A percentile compares a stretch with the other conserved stretches of the same genome.
Conservation (phyloP, 2,113 vertebrate species). For the Lonchura striata region DNA sequence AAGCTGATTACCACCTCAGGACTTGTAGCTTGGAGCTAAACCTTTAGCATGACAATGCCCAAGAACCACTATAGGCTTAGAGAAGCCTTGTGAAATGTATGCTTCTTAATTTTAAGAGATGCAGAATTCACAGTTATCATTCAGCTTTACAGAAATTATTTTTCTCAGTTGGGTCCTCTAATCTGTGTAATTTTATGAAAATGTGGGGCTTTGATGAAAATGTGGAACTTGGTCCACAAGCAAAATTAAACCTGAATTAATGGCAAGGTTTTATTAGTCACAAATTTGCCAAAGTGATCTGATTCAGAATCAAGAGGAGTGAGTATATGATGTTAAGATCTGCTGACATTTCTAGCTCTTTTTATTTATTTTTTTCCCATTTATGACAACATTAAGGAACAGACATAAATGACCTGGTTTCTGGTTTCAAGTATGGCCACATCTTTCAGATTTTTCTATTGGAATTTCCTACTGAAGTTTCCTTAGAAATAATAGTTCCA, state of each 20-base stretch:
- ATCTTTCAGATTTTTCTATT: background rate
- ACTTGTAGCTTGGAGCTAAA: background rate
- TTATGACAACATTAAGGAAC: background rate
- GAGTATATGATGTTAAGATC: background rate
- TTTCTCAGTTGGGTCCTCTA: background rate
- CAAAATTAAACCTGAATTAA: background rate
- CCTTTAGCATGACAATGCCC: background rate
- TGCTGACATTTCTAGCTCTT: background rate
- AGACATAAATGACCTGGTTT: background rate
- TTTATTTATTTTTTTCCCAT: background rate
- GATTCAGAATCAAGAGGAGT: background rate
- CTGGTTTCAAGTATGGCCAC: background rate
- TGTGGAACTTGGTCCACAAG: background rate
- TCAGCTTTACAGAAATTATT: background rate
- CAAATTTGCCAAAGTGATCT: background rate
- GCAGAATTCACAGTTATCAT: background rate
- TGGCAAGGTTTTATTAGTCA: background rate
- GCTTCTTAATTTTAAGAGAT: background rate
- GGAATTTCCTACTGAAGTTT: background rate
- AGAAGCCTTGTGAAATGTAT: background rate
- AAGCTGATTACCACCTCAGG: rapidly evolving
- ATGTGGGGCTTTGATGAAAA: background rate
- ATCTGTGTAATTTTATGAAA: background rate
- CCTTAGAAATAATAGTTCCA: background rate
- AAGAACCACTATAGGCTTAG: background rate